Evolutionary conservation across 1,140 invertebrate species (phyloP).

Genomic region (Popillia japonica): DNA sequence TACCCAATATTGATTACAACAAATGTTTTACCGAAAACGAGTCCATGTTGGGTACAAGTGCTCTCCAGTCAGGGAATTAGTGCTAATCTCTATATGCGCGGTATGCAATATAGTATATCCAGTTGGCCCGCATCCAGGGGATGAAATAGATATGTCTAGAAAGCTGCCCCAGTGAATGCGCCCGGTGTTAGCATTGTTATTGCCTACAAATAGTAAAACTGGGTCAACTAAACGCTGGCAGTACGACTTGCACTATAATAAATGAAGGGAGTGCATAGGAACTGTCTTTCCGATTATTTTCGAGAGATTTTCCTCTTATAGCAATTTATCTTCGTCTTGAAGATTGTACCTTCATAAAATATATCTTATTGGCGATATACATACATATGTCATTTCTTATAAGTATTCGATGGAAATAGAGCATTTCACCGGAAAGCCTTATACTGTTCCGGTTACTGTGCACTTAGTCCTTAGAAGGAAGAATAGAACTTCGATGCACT

Average conservation of each 20-base stretch:
- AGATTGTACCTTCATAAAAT: too few species aligned
- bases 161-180: constrained; percentile 24
- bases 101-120: constrained; percentile 18
- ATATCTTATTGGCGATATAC: too few species aligned
- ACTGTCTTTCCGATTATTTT: background rate
- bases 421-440: too few species aligned
- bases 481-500: too few species aligned
- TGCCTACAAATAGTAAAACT: background rate
- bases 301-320: background rate
- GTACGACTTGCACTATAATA: background rate
- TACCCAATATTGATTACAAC: background rate
- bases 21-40: background rate
- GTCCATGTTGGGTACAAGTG: background rate
- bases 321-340: background rate
- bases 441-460: too few species aligned
- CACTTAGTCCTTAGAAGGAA: too few species aligned
- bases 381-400: too few species aligned
- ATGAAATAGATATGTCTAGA: background rate
- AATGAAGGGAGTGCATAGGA: background rate
- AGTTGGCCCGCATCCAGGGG: constrained; percentile 20
- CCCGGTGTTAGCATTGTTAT: background rate
- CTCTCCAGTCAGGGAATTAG: background rate
- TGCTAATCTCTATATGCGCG: background rate
- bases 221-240: background rate
- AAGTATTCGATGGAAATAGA: too few species aligned